phyloP scores from a whole-genome alignment of 2,113 vertebrate genomes.

The Miniopterus natalensis region DNA sequence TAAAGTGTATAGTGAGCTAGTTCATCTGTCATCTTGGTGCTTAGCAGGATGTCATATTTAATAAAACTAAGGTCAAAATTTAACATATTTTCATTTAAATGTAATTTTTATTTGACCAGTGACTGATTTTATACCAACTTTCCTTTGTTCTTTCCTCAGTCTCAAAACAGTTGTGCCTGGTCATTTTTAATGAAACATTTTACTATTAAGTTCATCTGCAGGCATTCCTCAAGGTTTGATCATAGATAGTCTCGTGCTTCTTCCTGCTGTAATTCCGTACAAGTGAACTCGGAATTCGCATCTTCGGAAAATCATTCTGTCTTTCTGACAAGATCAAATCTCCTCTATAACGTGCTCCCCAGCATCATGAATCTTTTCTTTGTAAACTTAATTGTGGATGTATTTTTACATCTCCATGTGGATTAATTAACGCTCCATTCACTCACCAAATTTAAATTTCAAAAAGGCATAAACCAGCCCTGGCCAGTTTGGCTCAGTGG shows the following conservation, averaged over 20 bases:
- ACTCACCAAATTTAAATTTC: background rate
- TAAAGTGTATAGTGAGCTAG: background rate
- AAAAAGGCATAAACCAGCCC: background rate
- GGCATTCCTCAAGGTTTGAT: background rate
- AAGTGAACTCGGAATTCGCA: background rate
- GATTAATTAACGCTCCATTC: background rate
- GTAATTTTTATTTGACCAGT: background rate
- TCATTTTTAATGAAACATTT: background rate
- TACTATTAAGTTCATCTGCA: accelerated
- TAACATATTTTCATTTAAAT: background rate
- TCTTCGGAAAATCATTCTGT: background rate
- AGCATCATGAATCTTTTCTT: background rate
- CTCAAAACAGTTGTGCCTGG: background rate
- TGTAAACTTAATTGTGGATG: background rate
- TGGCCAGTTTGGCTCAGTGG: too few species aligned
- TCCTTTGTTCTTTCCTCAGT: background rate
- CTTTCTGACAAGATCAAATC: background rate
- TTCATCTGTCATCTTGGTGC: background rate
- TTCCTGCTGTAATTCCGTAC: background rate
- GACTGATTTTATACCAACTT: background rate
- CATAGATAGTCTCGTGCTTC: background rate
- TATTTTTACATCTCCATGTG: background rate
- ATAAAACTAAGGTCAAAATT: background rate
- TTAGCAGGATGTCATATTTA: background rate
- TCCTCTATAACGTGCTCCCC: background rate